Evolutionary conservation across 2,888 invertebrate genomes (phyloP), one percentile per base, ranked within the genome.

Genomic region (Epinotia demarniana): DNA sequence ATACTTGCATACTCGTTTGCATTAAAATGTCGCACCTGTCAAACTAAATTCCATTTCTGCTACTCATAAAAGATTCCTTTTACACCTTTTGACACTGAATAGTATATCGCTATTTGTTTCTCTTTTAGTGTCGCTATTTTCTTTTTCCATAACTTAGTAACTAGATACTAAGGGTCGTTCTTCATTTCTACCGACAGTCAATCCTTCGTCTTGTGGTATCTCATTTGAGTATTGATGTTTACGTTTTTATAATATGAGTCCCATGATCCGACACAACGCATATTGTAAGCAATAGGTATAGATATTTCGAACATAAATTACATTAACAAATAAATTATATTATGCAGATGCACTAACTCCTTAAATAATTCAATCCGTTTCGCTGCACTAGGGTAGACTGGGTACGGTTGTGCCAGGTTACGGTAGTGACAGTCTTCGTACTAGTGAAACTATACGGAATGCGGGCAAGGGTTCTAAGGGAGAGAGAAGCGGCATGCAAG

Each of bases 291-390:
- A 72, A 77, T 33, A n/a, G n/a, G n/a, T n/a, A 55, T 71, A 76
- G 78, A 84, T 81, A 85, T 86, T 87, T 86, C 86, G 81, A 81
- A 82, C 77, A 77, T 80, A 84, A 86, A 87, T 88, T 86, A 86
- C 80, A 81, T 84, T 83, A 85, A 87, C 87, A 88, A 88, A 89
- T 88, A 87, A 87, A 89, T 88, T 84, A 83, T 89, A 89, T 89
- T 82, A 89, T 84, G 80, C 80, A 80, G 80, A 81, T 77, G 79
- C 81, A 78, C 78, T 79, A 80, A 79, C 78, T 84, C 85, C 86
- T 89, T 87, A 85, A 90, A 90, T 91, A 90, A 90, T 90, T 91
- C 88, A 89, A 91, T 91, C 61, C 58, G 39, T 69, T 62, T 72
- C 46, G 39, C 55, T 60, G 23, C 33, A 67, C 62, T n/a, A n/a